Evolutionary conservation across 2,113 vertebrate genomes (phyloP).

Genomic region (Cololabis saira): DNA sequence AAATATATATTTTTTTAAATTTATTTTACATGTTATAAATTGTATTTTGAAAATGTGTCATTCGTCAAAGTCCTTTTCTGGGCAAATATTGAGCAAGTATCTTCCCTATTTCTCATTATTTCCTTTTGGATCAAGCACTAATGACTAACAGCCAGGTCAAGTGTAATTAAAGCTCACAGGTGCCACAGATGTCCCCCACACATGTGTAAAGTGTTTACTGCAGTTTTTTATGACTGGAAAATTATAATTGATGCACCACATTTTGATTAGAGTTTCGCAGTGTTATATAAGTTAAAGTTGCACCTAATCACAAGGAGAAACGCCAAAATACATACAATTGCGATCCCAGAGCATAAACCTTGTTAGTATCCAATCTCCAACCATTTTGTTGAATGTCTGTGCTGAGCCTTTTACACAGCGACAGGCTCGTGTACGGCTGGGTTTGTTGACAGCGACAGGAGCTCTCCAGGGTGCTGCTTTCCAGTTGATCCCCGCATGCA

Average conservation of each 20-base stretch:
- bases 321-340: background rate
- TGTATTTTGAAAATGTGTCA: background rate
- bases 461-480: conserved; percentile 61
- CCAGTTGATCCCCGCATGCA: background rate
- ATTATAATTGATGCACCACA: no score
- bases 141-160: conserved; percentile 11
- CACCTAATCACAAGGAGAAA: no score
- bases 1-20: background rate
- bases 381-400: background rate
- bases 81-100: background rate
- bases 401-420: background rate
- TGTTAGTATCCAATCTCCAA: background rate
- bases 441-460: conserved; percentile 1
- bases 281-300: no score
- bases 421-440: background rate
- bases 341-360: background rate
- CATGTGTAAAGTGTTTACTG: background rate
- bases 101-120: background rate
- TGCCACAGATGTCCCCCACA: background rate
- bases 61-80: conserved; percentile 11
- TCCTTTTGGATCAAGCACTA: background rate
- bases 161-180: background rate
- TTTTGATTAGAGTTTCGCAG: no score
- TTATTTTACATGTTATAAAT: no score
- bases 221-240: background rate